Conservation (phyloP, 1,140 invertebrate genomes). For the Euwallacea similis region DNA sequence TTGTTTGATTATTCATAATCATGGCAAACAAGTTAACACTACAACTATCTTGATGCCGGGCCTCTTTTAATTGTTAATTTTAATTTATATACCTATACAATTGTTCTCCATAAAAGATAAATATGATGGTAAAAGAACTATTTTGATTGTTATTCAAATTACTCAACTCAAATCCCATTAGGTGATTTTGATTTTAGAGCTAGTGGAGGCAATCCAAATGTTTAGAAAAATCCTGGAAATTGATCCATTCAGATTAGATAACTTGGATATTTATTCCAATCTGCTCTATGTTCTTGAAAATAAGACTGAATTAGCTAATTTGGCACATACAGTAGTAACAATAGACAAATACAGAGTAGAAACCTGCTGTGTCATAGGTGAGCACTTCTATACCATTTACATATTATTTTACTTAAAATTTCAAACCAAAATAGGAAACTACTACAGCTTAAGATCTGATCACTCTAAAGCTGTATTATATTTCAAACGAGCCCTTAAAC, state of each 20-base stretch:
- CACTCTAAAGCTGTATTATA: conserved; percentile 97
- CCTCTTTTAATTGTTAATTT: too few relatives aligned
- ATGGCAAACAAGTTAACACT: too few relatives aligned
- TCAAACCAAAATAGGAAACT: conserved; percentile 77
- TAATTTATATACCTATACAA: too few relatives aligned
- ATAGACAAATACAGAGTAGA: conserved; percentile 97
- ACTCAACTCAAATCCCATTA: too few relatives aligned
- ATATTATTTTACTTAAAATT: conserved; percentile 2
- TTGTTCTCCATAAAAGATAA: too few relatives aligned
- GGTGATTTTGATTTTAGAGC: conserved; percentile 62
- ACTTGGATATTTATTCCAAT: conserved; percentile 97
- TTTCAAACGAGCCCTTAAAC: conserved; percentile 91
- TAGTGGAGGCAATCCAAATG: conserved; percentile 83
- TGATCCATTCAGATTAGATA: conserved; percentile 92
- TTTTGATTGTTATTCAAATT: too few relatives aligned
- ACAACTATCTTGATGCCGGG: too few relatives aligned
- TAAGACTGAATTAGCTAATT: conserved; percentile 86
- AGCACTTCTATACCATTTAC: conserved; percentile 43
- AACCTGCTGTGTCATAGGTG: conserved; percentile 97
- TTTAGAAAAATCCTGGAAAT: conserved; percentile 79
- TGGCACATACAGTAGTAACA: conserved; percentile 90
- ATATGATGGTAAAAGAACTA: too few relatives aligned
- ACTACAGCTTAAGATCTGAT: conserved; percentile 94
- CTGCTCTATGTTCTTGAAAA: conserved; percentile 93
- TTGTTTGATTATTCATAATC: too few relatives aligned